These are phyloP conservation scores for Lobophora halterata DNA, from an alignment of 2,888 invertebrate species.

Conservation along the genomic window DNA sequence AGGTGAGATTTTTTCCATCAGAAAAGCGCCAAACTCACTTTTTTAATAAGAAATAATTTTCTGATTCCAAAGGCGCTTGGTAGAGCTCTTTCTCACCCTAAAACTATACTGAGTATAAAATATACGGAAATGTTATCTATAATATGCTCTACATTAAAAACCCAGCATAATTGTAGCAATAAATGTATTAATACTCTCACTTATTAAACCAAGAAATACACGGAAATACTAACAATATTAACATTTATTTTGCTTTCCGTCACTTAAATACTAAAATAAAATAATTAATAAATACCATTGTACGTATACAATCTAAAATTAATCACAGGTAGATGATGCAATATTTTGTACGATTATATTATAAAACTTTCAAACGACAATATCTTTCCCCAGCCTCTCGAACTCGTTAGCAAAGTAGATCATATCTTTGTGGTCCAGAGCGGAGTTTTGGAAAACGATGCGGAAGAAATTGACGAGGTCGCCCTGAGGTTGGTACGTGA, in stretches of 20 bases:
- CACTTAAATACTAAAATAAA: conserved; percentile 16
- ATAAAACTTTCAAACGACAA: conserved; percentile 48
- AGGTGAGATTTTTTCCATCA: too few species aligned
- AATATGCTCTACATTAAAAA: too few species aligned
- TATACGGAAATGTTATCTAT: conserved; percentile 4
- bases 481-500: conserved; percentile 95
- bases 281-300: conserved; percentile 26
- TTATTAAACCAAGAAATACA: too few species aligned
- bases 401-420: conserved; percentile 93
- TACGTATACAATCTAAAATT: conserved; percentile 32
- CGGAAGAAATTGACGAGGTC: conserved; percentile 96
- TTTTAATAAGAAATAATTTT: too few species aligned
- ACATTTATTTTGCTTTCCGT: conserved; percentile 22
- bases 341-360: conserved; percentile 40
- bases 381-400: conserved; percentile 88
- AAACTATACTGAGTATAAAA: conserved; percentile 6
- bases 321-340: conserved; percentile 62
- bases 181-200: too few species aligned
- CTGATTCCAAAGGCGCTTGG: too few species aligned
- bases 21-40: too few species aligned
- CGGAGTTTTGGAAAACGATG: conserved; percentile 95
- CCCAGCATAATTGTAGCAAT: too few species aligned
- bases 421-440: conserved; percentile 91
- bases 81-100: too few species aligned
- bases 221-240: conserved; percentile 16